Evolutionary conservation across 2,888 invertebrate genomes (phyloP).

Genomic region (Mycalesis mineus): DNA sequence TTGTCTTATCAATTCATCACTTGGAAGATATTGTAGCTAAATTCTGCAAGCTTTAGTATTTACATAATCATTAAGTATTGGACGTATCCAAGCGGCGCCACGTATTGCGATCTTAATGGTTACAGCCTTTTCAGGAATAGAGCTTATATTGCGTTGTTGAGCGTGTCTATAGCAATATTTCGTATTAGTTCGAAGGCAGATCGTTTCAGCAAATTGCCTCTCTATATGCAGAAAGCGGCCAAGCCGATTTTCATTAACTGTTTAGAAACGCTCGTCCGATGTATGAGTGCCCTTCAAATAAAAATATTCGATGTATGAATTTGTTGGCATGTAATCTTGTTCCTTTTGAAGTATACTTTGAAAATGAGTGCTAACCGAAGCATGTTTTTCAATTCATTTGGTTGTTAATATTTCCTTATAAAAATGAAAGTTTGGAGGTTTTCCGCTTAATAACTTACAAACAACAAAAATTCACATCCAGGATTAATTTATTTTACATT

Average conservation of each 20-base stretch:
- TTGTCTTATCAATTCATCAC: conserved; percentile 44
- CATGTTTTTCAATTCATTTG: neutral
- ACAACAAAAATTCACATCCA: too few relatives aligned
- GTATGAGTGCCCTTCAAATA: conserved; percentile 39
- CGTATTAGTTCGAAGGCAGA: conserved; percentile 58
- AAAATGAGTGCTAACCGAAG: neutral
- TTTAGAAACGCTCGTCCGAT: conserved; percentile 48
- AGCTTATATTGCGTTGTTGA: conserved; percentile 39
- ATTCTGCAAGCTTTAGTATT: conserved; percentile 48
- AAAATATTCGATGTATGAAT: conserved; percentile 16
- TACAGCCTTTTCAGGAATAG: conserved; percentile 34
- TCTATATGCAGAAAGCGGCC: conserved; percentile 68
- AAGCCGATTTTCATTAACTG: conserved; percentile 68
- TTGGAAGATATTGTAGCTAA: conserved; percentile 46
- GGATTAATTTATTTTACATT: too few relatives aligned
- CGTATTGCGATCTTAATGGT: conserved; percentile 22
- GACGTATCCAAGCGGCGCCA: conserved; percentile 27
- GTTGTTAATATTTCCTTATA: neutral
- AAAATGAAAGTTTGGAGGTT: neutral
- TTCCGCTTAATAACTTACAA: too few relatives aligned
- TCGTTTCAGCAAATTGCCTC: conserved; percentile 65
- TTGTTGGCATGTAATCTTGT: neutral
- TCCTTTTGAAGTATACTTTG: conserved; percentile 2
- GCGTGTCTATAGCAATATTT: conserved; percentile 46
- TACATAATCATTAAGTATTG: conserved; percentile 56